A percentile compares a stretch with the other conserved stretches of the same genome.
Conservation (phyloP, 1,140 invertebrate genomes). For the Megathymus violae region DNA sequence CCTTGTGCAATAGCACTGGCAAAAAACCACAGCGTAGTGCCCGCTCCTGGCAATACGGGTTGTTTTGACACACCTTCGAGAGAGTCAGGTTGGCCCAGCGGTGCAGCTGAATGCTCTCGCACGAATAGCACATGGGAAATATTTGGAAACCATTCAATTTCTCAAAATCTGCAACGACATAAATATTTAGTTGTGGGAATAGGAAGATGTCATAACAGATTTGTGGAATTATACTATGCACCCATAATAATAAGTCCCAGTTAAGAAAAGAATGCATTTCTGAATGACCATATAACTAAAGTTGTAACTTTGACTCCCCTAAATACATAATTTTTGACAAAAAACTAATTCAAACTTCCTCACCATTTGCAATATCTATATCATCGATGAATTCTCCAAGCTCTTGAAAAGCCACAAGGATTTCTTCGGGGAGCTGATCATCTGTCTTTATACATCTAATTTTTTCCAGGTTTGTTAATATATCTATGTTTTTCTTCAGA, state of each 20-base stretch:
- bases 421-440: slow-evolving; percentile 83
- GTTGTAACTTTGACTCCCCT: no score
- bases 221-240: no score
- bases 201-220: no score
- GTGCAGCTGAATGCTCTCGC: slow-evolving; percentile 85
- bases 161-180: slow-evolving; percentile 87
- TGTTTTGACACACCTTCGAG: slow-evolving; percentile 91
- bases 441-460: slow-evolving; percentile 78
- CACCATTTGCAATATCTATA: slow-evolving; percentile 90
- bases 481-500: slow-evolving; percentile 85
- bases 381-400: slow-evolving; percentile 87
- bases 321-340: no score
- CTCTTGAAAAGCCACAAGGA: slow-evolving; percentile 85
- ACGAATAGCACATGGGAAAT: slow-evolving; percentile 87
- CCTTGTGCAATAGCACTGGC: slow-evolving; percentile 84
- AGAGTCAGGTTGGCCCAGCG: slow-evolving; percentile 87
- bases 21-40: slow-evolving; percentile 87
- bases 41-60: slow-evolving; percentile 89
- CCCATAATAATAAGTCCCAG: no score
- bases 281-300: no score
- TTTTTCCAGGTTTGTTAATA: slow-evolving; percentile 81
- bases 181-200: no score
- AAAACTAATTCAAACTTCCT: no score
- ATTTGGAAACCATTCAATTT: slow-evolving; percentile 91
- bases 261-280: no score